Evolutionary conservation across 2,888 invertebrate species (phyloP).

Genomic region (Anoncus sp.): DNA sequence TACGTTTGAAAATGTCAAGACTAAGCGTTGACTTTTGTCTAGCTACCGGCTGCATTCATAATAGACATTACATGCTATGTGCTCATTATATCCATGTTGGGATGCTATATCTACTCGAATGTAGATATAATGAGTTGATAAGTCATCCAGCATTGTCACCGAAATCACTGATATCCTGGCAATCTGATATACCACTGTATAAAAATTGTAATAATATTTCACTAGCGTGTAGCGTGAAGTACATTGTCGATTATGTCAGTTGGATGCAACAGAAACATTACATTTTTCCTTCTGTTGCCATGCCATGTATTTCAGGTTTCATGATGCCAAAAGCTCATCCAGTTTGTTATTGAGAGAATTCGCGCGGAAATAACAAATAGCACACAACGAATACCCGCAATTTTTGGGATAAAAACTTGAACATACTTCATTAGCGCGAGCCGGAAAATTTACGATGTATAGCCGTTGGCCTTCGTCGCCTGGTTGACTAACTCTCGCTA

Average conservation of each 20-base stretch:
- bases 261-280: neutral
- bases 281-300: neutral
- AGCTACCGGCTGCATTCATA: neutral
- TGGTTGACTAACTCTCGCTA: conserved; percentile 7
- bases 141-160: neutral
- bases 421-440: conserved; percentile 45
- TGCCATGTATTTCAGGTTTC: neutral
- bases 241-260: too few relatives aligned
- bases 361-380: conserved; percentile 10
- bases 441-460: conserved; percentile 36
- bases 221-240: too few relatives aligned
- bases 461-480: conserved; percentile 7
- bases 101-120: neutral
- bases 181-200: neutral
- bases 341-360: neutral
- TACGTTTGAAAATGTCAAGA: neutral
- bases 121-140: neutral
- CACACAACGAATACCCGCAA: conserved; percentile 25
- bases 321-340: neutral
- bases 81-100: too few relatives aligned
- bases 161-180: neutral
- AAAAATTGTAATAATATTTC: too few relatives aligned
- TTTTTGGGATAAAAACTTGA: conserved; percentile 51
- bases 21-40: neutral
- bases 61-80: neutral